Base-by-base conservation (phyloP, 2,113 vertebrate genomes). In the Ammodytes marinus region DNA sequence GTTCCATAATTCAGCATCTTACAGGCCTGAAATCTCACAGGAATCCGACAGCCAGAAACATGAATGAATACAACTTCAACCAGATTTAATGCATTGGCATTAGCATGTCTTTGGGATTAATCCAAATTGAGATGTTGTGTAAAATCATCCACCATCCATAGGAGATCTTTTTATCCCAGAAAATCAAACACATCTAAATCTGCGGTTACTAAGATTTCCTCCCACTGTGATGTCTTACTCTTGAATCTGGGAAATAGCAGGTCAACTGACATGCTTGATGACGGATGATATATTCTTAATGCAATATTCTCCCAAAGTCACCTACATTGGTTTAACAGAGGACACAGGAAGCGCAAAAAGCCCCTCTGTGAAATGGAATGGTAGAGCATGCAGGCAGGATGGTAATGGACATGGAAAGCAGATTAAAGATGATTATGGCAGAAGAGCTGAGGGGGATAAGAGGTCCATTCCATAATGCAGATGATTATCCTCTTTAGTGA, bases 371-470 rank as follows among this genome's bases (percentile, higher is more conserved):
- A 74, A 61, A 87, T 74, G 82, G 72, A 87, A 77, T 57, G 76
- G 55, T 46, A 14, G 57, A 79, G 58, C 86, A 53, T 74, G 27
- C 86, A 53, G 76, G 27, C 76, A 35, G 70, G 86, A 91, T 77
- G 83, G 85, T 93, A 93, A 94, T 94, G 90, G 93, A 87, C 65
- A 52, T 86, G 72, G 74, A 89, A 93, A 91, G 90, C 83, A 92
- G 93, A 93, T 94, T 94, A 93, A 89, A 93, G 89, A 91, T 89
- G 86, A 93, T 92, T 90, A 87, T 79, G 79, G 84, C 85, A 86
- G 86, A 83, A 68, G 73, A 73, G 67, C 74, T 55, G 78, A 45
- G 71, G 46, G 63, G 90, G 89, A 87, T 91, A 77, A 93, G 85
- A 86, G 85, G 80, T 82, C 87, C 76, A 74, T 86, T 83, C 76